Evolutionary conservation across 2,888 invertebrate species (phyloP).

Genomic region (Yponomeuta sedellus): DNA sequence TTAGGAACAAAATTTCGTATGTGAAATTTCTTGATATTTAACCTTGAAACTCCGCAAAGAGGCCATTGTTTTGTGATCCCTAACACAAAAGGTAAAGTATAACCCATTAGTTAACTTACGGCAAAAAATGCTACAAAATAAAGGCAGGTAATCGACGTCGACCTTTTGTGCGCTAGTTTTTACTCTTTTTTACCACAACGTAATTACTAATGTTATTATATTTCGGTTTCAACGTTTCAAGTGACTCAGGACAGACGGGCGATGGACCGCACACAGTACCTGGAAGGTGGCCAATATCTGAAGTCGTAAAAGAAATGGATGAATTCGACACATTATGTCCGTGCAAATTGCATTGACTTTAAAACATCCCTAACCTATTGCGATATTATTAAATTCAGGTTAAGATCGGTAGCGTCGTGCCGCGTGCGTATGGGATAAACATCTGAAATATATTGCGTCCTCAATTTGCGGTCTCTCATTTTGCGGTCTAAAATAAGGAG

Average conservation of each 20-base stretch:
- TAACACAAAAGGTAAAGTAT: not conserved
- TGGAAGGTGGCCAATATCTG: conserved; percentile 49
- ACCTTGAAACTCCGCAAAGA: no score
- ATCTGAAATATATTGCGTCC: no score
- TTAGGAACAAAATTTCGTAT: no score
- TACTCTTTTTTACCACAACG: not conserved
- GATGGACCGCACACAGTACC: conserved; percentile 43
- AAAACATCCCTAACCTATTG: not conserved
- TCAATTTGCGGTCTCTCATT: no score
- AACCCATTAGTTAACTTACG: not conserved
- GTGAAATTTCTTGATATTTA: no score
- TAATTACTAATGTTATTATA: not conserved
- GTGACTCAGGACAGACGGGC: conserved; percentile 26
- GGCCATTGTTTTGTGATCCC: no score
- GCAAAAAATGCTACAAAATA: not conserved
- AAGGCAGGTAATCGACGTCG: not conserved
- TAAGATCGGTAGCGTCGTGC: no score
- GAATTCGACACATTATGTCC: conserved; percentile 3
- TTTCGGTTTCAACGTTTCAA: not conserved
- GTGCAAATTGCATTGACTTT: not conserved
- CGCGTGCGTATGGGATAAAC: no score
- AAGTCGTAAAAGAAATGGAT: conserved; percentile 17
- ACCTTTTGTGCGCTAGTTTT: not conserved
- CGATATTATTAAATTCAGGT: no score
- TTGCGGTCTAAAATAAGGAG: no score